These are phyloP conservation scores for Hybognathus amarus DNA, from an alignment of 2,797 vertebrate genomes.

Conservation along the genomic window DNA sequence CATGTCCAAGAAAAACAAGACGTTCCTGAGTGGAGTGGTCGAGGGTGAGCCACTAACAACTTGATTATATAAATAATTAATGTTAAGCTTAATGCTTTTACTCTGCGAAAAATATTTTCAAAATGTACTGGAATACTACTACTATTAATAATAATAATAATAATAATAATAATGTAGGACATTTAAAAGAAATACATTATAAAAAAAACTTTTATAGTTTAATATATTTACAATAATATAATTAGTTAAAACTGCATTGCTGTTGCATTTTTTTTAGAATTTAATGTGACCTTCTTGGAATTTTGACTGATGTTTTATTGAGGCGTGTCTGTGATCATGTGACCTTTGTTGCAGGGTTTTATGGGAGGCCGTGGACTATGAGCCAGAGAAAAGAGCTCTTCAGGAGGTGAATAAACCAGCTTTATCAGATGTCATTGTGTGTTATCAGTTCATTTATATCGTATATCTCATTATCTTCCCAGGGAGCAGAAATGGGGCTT, in stretches of 20 bases:
- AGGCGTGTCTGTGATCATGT: not conserved
- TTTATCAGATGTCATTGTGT: slow-evolving; percentile 2
- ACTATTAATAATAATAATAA: not conserved
- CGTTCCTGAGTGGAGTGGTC: slow-evolving; percentile 92
- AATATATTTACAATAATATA: no score
- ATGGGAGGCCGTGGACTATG: slow-evolving; percentile 99
- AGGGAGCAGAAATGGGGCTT: slow-evolving; percentile 96
- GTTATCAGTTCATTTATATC: not conserved
- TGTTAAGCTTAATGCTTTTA: not conserved
- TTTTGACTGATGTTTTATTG: not conserved
- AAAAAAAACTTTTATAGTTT: not conserved
- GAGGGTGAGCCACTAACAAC: slow-evolving; percentile 83
- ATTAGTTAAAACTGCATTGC: not conserved
- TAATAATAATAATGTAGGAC: not conserved
- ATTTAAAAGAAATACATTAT: not conserved
- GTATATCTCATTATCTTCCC: slow-evolving; percentile 8
- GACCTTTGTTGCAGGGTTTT: slow-evolving; percentile 86
- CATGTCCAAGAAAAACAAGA: slow-evolving; percentile 63
- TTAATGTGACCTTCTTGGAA: not conserved
- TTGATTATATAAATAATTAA: not conserved
- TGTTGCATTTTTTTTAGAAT: not conserved
- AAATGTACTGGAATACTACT: not conserved
- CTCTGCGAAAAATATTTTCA: not conserved
- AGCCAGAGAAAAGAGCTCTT: slow-evolving; percentile 97
- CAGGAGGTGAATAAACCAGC: slow-evolving; percentile 79